Conservation (phyloP, 2,888 invertebrate genomes). For the Diabrotica balteata region DNA sequence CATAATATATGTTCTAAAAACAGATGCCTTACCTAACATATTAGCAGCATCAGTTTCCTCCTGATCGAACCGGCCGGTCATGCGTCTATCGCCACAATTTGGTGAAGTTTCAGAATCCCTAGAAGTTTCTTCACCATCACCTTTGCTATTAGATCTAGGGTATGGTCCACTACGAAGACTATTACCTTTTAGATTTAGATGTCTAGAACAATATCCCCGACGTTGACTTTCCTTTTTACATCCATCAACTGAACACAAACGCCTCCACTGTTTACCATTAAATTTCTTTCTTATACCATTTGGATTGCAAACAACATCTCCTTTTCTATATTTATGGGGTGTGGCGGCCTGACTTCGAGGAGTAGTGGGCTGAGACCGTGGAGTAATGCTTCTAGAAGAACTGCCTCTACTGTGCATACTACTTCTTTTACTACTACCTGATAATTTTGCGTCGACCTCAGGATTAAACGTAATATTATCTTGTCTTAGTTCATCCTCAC, state of each 20-base stretch:
- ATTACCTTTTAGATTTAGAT: constrained; percentile 88
- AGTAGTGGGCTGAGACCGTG: constrained; percentile 90
- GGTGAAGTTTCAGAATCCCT: constrained; percentile 89
- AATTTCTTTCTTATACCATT: constrained; percentile 98
- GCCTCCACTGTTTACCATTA: constrained; percentile 99
- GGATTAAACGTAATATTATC: constrained; percentile 80
- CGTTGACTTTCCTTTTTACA: constrained; percentile 98
- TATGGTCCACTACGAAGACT: constrained; percentile 61
- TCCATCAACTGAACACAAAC: constrained; percentile 93
- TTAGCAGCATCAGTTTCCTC: constrained; percentile 97
- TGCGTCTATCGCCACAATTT: constrained; percentile 76
- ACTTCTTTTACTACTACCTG: constrained; percentile 83
- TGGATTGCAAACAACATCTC: constrained; percentile 92
- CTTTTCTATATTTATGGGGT: constrained; percentile 96
- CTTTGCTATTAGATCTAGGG: constrained; percentile 66
- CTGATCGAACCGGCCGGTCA: constrained; percentile 85
- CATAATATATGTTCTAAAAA: not conserved
- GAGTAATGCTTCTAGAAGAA: constrained; percentile 88
- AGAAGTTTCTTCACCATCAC: constrained; percentile 84
- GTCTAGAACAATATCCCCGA: constrained; percentile 95
- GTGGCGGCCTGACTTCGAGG: constrained; percentile 88
- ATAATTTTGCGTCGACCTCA: constrained; percentile 78
- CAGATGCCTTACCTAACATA: constrained; percentile 78
- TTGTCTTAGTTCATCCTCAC: constrained; percentile 86
- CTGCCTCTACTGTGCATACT: constrained; percentile 92